Base-by-base conservation (phyloP, 2,888 invertebrate genomes). In the Salpingus planirostris region DNA sequence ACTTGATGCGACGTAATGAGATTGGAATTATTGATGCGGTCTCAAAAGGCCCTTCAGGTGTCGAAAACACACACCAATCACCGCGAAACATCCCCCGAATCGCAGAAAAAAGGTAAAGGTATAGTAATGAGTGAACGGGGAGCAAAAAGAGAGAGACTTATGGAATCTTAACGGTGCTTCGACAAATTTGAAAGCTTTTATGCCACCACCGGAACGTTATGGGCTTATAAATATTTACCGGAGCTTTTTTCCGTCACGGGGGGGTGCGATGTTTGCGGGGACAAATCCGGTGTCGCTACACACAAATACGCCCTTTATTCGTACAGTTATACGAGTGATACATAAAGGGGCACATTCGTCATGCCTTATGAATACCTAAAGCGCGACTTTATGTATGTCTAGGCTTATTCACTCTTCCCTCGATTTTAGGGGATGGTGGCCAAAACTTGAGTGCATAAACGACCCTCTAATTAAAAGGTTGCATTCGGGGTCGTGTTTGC, bases 281-380 rank as follows among this genome's bases (percentile, higher is more conserved):
- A 30, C 31, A 35, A 36, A 36, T 31, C 34, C 36, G 40, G 30
- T 33, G 33, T 40, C 30, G 30, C 33, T 21, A 40, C 27, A 40
- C 40, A 40, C 33, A 40, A 37, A 38, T 38, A 37, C 37, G 35
- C 37, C 31, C 40, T 38, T 33, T 38, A 38, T 40, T 34, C 37
- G 40, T 34, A 30, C 32, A 30, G 37, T 40, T 38, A 37, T 37
- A n/a, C n/a, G n/a, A n/a, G n/a, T n/a, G 35, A 33, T 29, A 32
- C 34, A 31, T 40, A 37, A 38, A 34, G 33, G 35, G 34, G 15
- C 34, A 31, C 32, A 38, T 40, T 38, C 35, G 32, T 40, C 33
- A 30, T 40, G 34, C 32, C 36, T 38, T 35, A 40, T 40, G 40
- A 37, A 40, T 37, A 37, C 26, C 37, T 24, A 35, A 35, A 21